Percentiles rank a stretch among this genome's conserved stretches.
These are phyloP conservation scores for Neopelma chrysocephalum DNA, from an alignment of 2,797 vertebrate genomes.

Conservation along the genomic window DNA sequence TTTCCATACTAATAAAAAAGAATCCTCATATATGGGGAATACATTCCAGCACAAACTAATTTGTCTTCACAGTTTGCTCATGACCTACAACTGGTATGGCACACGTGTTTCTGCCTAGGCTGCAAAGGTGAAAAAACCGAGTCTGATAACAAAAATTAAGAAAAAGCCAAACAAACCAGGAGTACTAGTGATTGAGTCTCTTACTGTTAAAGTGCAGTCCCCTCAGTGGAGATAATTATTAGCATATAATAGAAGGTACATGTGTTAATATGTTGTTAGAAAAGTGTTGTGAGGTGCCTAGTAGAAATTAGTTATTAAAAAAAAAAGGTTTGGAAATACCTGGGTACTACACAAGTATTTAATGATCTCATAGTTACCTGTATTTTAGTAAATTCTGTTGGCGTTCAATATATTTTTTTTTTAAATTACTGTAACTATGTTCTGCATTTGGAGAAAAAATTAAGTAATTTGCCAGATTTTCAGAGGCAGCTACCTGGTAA, in stretches of 20 bases:
- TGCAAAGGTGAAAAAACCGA: not conserved
- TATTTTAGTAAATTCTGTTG: not conserved
- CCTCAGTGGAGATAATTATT: not conserved
- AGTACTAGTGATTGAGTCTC: not conserved
- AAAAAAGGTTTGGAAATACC: not conserved
- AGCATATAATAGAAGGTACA: not conserved
- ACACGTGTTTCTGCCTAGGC: not conserved
- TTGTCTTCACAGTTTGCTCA: not conserved
- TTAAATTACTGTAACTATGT: not conserved
- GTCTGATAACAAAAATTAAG: too few species aligned
- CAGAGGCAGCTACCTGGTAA: not conserved
- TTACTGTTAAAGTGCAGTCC: not conserved
- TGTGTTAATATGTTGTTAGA: not conserved
- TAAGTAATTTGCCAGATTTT: not conserved
- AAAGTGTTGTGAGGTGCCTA: not conserved
- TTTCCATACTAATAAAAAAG: not conserved
- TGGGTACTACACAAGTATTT: not conserved
- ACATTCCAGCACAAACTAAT: not conserved
- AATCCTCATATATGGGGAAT: not conserved
- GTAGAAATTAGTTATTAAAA: not conserved
- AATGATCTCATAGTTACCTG: not conserved
- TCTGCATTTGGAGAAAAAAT: not conserved
- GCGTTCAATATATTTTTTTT: not conserved
- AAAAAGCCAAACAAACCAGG: not conserved
- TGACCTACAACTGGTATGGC: not conserved